Evolutionary conservation across 1,140 invertebrate species (phyloP).

Genomic region (Nylanderia fulva): DNA sequence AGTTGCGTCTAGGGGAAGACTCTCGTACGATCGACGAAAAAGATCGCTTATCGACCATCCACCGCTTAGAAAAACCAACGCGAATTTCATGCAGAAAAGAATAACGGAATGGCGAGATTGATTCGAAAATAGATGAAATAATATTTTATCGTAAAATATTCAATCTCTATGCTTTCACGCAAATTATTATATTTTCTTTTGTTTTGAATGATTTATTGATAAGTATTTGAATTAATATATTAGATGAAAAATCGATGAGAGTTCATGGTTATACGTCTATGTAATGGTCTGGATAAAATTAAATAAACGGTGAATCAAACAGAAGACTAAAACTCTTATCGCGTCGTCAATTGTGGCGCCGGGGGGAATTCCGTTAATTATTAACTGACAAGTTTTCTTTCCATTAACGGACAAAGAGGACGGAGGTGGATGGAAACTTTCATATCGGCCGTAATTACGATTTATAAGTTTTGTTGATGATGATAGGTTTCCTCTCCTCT

Average conservation of each 20-base stretch:
- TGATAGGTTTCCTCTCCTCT: slow-evolving; percentile 52
- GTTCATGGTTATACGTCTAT: slow-evolving; percentile 21
- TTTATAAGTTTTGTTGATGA: slow-evolving; percentile 77
- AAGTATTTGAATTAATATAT: slow-evolving; percentile 34
- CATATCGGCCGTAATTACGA: slow-evolving; percentile 78
- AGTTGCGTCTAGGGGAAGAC: slow-evolving; percentile 61
- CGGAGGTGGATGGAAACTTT: slow-evolving; percentile 76
- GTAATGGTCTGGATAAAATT: slow-evolving; percentile 70
- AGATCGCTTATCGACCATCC: slow-evolving; percentile 66
- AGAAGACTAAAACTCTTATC: slow-evolving; percentile 50
- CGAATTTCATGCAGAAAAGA: neutral
- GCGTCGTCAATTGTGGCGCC: slow-evolving; percentile 24
- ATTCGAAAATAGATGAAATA: slow-evolving; percentile 9
- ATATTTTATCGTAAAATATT: neutral
- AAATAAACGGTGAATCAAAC: slow-evolving; percentile 76
- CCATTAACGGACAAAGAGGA: slow-evolving; percentile 57
- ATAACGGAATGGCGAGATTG: slow-evolving; percentile 1
- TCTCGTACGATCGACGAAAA: slow-evolving; percentile 48
- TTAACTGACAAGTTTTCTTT: slow-evolving; percentile 82
- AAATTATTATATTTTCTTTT: neutral
- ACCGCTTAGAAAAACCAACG: slow-evolving; percentile 43
- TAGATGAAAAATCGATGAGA: neutral
- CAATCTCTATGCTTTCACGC: neutral
- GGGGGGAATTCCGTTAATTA: slow-evolving; percentile 77
- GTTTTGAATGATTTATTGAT: neutral